Evolutionary conservation across 2,113 vertebrate species (phyloP), one percentile per base, ranked within the genome.

Genomic region (Osmerus eperlanus): DNA sequence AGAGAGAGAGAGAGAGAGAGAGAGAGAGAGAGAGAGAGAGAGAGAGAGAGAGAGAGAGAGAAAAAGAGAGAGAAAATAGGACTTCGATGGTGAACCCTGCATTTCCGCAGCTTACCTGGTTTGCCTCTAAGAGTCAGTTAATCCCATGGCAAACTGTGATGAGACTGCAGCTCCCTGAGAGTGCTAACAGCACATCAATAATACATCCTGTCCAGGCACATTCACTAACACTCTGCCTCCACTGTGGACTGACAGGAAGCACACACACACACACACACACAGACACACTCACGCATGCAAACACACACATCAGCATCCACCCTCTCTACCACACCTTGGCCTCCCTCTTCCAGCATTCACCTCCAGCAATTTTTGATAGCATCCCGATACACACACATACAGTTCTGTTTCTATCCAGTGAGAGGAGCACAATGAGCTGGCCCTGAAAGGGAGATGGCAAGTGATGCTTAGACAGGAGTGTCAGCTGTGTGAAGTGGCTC

Each of bases 101-200:
- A 68, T 84, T 79, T 79, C 72, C 68, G 70, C 72, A 70, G 73
- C 84, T 83, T 85, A 71, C 60, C 77, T 41, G 60, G 73, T 87
- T 86, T 87, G 83, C 76, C 84, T 86, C 84, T 86, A 66, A 70
- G 77, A 87, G 84, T 81, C 84, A 79, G 83, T 84, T 88, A 89
- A 90, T 89, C 84, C 83, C 81, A 77, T 59, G 73, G 87, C 83
- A 85, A 89, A 87, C 85, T 78, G 81, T 84, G 83, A 89, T 86
- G 86, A 88, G 84, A 86, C 84, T 84, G 80, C 83, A 83, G 83
- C 83, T 87, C 88, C 80, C 86, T 66, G 70, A 74, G 80, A 83
- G 83, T 80, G 83, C 81, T 82, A 89, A 84, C 88, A 85, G 84
- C 82, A 79, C 82, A 89, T 91, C 85, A 88, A 90, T 90, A 87